Evolutionary conservation across 2,888 invertebrate genomes (phyloP).

Genomic region (Parnassius mnemosyne): DNA sequence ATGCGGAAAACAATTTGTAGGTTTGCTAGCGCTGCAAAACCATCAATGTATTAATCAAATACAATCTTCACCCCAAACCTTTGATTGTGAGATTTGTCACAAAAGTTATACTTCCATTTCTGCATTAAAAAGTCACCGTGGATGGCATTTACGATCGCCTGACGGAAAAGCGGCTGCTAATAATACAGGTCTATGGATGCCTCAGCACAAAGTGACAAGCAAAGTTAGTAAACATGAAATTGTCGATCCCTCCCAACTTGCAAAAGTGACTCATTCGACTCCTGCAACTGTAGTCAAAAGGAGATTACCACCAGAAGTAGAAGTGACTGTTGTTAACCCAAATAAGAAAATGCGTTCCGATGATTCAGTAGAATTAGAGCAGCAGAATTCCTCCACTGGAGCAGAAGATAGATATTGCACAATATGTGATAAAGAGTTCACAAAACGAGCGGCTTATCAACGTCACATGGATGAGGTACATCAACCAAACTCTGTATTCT

Average conservation of each 20-base stretch:
- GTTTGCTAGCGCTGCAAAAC: conserved; percentile 72
- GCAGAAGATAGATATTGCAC: conserved; percentile 79
- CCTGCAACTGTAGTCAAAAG: conserved; percentile 55
- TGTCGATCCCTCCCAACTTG: conserved; percentile 55
- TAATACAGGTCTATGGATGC: conserved; percentile 77
- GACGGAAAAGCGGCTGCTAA: conserved; percentile 77
- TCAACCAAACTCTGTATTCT: conserved; percentile 77
- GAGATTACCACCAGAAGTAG: conserved; percentile 73
- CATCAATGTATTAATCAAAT: conserved; percentile 76
- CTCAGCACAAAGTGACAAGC: conserved; percentile 74
- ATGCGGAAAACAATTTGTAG: conserved; percentile 80
- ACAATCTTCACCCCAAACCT: conserved; percentile 62
- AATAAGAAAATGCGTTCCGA: conserved; percentile 73
- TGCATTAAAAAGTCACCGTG: conserved; percentile 84
- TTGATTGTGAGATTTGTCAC: conserved; percentile 83
- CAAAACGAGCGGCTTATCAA: conserved; percentile 80
- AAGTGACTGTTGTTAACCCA: conserved; percentile 75
- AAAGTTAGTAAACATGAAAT: conserved; percentile 77
- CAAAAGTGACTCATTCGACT: conserved; percentile 51
- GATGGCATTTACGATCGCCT: conserved; percentile 83
- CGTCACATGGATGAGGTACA: conserved; percentile 82
- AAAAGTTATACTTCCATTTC: conserved; percentile 83
- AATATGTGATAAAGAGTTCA: conserved; percentile 82
- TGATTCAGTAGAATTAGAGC: conserved; percentile 67
- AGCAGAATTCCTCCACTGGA: conserved; percentile 60